Evolutionary conservation across 1,140 invertebrate species (phyloP).

Genomic region (Macrotrachela quadricornifera): DNA sequence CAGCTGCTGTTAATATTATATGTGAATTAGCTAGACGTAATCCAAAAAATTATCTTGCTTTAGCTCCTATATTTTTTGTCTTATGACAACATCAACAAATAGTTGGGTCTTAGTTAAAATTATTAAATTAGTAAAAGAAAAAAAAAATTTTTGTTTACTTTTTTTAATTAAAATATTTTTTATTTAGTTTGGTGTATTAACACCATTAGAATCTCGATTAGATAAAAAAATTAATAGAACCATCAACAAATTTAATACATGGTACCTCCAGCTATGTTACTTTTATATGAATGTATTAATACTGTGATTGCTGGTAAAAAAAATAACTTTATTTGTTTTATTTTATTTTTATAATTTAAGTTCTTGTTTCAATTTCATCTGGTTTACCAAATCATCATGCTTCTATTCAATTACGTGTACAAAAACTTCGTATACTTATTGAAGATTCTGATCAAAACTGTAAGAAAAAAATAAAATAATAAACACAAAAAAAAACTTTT

Average conservation of each 20-base stretch:
- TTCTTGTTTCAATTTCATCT: background rate
- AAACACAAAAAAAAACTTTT: too few relatives aligned
- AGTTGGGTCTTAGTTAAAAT: conserved; percentile 99
- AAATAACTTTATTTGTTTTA: background rate
- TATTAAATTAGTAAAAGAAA: conserved; percentile 79
- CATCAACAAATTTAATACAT: conserved; percentile 98
- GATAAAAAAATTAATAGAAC: conserved; percentile 99
- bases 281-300: conserved; percentile 98
- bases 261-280: conserved; percentile 97
- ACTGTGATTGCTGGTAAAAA: conserved; percentile 72
- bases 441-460: conserved; percentile 97
- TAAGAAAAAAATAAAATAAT: too few relatives aligned
- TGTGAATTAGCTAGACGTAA: conserved; percentile 97
- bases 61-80: conserved; percentile 90
- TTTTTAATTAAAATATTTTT: too few relatives aligned
- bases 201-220: conserved; percentile 94
- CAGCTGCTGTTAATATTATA: conserved; percentile 94
- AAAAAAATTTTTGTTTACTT: conserved; percentile 17
- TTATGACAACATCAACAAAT: conserved; percentile 97
- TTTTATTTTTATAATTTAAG: background rate
- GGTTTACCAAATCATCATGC: background rate
- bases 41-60: conserved; percentile 90
- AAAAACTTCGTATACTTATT: conserved; percentile 89
- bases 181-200: conserved; percentile 99
- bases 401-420: conserved; percentile 57